These are phyloP conservation scores for Stichodactyla mertensii DNA, from an alignment of 64 coral and sea anemone genomes.

Conservation along the genomic window DNA sequence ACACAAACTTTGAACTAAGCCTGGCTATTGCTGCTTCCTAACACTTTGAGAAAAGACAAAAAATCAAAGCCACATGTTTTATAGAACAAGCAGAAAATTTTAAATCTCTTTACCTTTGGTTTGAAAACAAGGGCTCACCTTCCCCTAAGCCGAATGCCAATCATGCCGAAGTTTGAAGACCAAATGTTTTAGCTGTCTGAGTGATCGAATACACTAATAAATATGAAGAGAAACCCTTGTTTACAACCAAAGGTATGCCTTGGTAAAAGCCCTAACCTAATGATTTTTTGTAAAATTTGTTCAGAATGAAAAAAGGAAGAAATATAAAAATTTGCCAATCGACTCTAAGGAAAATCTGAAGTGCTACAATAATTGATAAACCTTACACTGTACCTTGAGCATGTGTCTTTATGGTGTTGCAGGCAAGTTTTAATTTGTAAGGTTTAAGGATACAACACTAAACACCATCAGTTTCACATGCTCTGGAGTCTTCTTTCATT, in stretches of 20 bases:
- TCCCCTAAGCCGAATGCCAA: background rate
- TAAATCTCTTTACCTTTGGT: background rate
- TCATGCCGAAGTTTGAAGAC: background rate
- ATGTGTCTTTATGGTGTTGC: constrained; percentile 5
- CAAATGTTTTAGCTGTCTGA: background rate
- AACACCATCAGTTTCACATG: background rate
- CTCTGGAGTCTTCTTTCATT: background rate
- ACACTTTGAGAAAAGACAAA: background rate
- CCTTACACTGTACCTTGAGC: background rate
- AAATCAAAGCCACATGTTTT: background rate
- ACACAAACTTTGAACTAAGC: background rate
- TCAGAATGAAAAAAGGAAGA: background rate
- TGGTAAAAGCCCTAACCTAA: background rate
- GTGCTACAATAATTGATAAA: background rate
- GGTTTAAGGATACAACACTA: background rate
- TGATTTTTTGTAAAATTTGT: background rate
- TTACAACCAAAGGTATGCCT: background rate
- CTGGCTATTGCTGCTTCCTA: background rate
- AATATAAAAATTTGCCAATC: background rate
- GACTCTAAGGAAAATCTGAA: background rate
- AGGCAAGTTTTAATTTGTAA: background rate
- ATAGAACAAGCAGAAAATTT: background rate
- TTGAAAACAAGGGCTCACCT: background rate
- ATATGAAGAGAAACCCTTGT: background rate
- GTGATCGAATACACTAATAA: background rate